These are phyloP conservation scores for Nesidiocoris tenuis DNA, from an alignment of 2,888 invertebrate species.

Conservation along the genomic window DNA sequence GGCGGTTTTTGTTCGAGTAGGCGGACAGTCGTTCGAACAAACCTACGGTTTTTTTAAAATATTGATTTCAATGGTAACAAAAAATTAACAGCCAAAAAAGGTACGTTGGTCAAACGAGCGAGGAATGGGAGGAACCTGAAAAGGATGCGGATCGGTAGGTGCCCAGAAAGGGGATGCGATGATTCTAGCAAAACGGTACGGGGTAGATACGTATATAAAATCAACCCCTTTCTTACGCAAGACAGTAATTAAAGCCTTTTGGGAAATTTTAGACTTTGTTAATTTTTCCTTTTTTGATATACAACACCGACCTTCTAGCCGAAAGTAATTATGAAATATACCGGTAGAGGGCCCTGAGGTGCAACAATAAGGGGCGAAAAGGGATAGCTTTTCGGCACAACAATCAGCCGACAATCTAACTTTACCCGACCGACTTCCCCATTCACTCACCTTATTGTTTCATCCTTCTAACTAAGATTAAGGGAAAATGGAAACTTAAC, in stretches of 20 bases:
- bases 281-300: constrained; percentile 49
- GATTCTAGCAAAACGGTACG: background rate
- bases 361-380: constrained; percentile 37
- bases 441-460: constrained; percentile 41
- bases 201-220: constrained; percentile 19
- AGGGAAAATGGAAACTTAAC: constrained; percentile 43
- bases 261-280: constrained; percentile 50
- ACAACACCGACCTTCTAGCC: constrained; percentile 37
- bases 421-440: constrained; percentile 29
- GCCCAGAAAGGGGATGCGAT: background rate
- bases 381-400: constrained; percentile 34
- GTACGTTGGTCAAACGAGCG: too few species aligned
- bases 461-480: constrained; percentile 45
- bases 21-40: too few species aligned
- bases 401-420: constrained; percentile 46
- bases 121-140: too few species aligned
- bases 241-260: constrained; percentile 50
- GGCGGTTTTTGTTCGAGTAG: too few species aligned
- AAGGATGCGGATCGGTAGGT: constrained; percentile 3
- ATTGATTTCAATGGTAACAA: too few species aligned
- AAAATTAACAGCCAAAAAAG: too few species aligned
- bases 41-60: too few species aligned
- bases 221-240: constrained; percentile 42
- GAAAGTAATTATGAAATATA: constrained; percentile 46
- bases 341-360: constrained; percentile 32